Conservation (phyloP, 2,888 invertebrate genomes). For the Scrobipalpa costella region DNA sequence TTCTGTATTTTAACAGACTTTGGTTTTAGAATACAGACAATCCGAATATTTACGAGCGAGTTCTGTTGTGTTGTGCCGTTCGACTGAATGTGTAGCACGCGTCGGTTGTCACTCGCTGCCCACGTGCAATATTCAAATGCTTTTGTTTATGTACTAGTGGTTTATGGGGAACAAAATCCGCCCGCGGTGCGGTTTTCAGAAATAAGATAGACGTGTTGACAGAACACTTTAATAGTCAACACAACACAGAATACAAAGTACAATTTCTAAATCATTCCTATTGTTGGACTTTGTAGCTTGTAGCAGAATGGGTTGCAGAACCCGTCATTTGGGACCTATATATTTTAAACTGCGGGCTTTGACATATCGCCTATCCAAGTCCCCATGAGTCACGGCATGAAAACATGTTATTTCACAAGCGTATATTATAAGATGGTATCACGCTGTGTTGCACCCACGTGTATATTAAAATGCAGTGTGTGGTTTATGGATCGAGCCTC, state of each 20-base stretch:
- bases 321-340: conserved; percentile 6
- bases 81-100: conserved; percentile 60
- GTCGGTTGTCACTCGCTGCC: conserved; percentile 60
- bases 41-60: conserved; percentile 58
- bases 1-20: conserved; percentile 10
- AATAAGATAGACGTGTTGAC: conserved; percentile 17
- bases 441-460: conserved; percentile 54
- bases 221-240: conserved; percentile 19
- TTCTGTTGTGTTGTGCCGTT: conserved; percentile 43
- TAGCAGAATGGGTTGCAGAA: conserved; percentile 3
- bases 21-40: conserved; percentile 37
- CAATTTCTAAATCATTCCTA: neutral
- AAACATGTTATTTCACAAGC: conserved; percentile 54
- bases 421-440: conserved; percentile 54
- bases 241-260: conserved; percentile 1
- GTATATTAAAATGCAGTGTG: conserved; percentile 54
- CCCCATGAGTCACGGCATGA: conserved; percentile 46
- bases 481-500: conserved; percentile 46
- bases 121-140: conserved; percentile 70
- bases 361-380: conserved; percentile 10
- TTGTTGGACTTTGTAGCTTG: conserved; percentile 1
- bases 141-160: conserved; percentile 63
- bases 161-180: conserved; percentile 59
- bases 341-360: conserved; percentile 6
- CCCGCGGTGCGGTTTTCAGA: conserved; percentile 35